phyloP scores from a whole-genome alignment of 1,140 invertebrate genomes.

The Pseudomyrmex flavicornis region DNA sequence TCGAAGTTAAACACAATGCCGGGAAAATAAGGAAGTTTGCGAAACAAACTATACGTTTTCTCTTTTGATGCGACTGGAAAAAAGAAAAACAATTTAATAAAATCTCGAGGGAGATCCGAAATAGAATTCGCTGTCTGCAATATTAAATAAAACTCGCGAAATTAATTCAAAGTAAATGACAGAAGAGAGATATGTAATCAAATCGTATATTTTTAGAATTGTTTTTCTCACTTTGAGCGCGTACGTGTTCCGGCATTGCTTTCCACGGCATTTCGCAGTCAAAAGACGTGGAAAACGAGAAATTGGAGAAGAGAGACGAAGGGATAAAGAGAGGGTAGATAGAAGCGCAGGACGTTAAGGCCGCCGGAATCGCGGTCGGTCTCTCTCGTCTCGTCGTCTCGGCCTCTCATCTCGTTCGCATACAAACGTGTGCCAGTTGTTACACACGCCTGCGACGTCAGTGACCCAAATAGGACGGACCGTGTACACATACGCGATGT shows the following conservation, averaged over 20 bases:
- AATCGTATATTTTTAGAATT: no score
- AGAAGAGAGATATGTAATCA: no score
- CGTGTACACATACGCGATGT: conserved; percentile 46
- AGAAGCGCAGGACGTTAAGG: conserved; percentile 6
- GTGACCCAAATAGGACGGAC: conserved; percentile 75
- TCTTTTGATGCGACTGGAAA: no score
- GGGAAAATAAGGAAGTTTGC: no score
- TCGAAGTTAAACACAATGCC: no score
- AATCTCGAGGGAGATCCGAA: no score
- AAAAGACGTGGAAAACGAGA: conserved; percentile 16
- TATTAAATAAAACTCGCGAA: no score
- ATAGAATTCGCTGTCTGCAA: no score
- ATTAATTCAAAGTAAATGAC: no score
- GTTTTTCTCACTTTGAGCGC: no score
- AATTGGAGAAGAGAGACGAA: background rate
- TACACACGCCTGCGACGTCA: conserved; percentile 43
- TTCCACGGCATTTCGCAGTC: background rate
- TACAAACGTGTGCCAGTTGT: conserved; percentile 39
- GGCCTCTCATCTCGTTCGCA: conserved; percentile 14
- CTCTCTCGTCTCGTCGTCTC: conserved; percentile 8
- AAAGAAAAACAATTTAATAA: no score
- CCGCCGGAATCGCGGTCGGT: conserved; percentile 46
- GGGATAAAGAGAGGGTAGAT: background rate
- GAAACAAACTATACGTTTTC: no score
- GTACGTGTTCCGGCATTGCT: background rate